These are phyloP conservation scores for Aphis gossypii DNA, from an alignment of 1,140 invertebrate genomes.

Conservation along the genomic window DNA sequence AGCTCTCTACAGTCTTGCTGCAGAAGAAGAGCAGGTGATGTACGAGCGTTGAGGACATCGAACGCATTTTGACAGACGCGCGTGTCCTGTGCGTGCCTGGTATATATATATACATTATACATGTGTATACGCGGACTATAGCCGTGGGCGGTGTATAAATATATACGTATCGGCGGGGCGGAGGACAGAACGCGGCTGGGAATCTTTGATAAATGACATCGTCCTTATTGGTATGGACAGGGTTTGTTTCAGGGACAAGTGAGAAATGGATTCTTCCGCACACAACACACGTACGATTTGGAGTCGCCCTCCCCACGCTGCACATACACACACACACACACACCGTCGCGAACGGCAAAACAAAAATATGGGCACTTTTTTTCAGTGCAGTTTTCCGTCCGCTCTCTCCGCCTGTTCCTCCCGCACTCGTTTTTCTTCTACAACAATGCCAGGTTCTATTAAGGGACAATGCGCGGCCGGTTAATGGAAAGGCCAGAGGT, in stretches of 20 bases:
- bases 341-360: not conserved
- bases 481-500: constrained; percentile 25
- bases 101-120: not conserved
- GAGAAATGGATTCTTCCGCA: constrained; percentile 58
- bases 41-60: constrained; percentile 48
- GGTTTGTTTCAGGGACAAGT: constrained; percentile 58
- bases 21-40: constrained; percentile 41
- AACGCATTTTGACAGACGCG: constrained; percentile 47
- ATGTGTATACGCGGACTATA: not conserved
- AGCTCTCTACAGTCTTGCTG: not conserved
- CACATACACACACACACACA: not conserved
- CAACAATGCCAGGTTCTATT: constrained; percentile 55
- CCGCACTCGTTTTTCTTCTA: not conserved
- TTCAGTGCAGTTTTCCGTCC: not conserved
- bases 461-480: constrained; percentile 43
- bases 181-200: not conserved
- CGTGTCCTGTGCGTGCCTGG: too few relatives aligned
- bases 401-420: not conserved
- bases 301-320: constrained; percentile 4
- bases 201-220: constrained; percentile 58
- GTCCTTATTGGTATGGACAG: constrained; percentile 58
- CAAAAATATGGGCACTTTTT: constrained; percentile 57
- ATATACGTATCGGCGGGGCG: not conserved
- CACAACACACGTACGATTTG: constrained; percentile 51
- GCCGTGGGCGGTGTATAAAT: constrained; percentile 18